Conservation (phyloP, 2,888 invertebrate genomes). For the Galerucella pusilla region DNA sequence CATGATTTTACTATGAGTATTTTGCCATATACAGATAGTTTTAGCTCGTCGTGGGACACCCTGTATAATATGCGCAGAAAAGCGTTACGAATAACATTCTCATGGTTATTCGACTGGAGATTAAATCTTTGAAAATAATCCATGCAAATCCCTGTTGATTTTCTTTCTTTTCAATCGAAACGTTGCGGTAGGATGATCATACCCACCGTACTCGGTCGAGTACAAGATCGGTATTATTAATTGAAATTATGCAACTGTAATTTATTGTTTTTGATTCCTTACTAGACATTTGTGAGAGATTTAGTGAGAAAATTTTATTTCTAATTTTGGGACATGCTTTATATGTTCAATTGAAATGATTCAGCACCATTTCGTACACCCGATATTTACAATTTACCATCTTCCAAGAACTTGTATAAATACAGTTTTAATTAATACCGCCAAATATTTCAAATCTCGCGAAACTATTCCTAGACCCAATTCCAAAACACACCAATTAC, state of each 20-base stretch:
- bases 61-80: constrained; percentile 34
- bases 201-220: constrained; percentile 13
- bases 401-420: not conserved
- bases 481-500: constrained; percentile 20
- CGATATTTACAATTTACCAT: no score
- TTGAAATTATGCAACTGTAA: constrained; percentile 11
- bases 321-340: no score
- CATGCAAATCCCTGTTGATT: constrained; percentile 24
- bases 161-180: constrained; percentile 17
- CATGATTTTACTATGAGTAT: no score
- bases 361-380: no score
- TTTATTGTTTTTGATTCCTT: not conserved
- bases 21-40: no score
- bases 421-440: not conserved
- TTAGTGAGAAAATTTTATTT: no score
- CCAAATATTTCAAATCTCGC: not conserved
- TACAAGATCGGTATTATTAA: constrained; percentile 18
- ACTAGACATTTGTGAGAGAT: not conserved
- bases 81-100: constrained; percentile 35
- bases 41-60: no score
- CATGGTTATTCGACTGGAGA: constrained; percentile 30
- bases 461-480: constrained; percentile 1
- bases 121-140: constrained; percentile 33
- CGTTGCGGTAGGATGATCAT: constrained; percentile 10
- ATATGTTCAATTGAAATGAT: no score